Conservation (phyloP, 2,888 invertebrate species). For the Zygothrica quintamaculata region DNA sequence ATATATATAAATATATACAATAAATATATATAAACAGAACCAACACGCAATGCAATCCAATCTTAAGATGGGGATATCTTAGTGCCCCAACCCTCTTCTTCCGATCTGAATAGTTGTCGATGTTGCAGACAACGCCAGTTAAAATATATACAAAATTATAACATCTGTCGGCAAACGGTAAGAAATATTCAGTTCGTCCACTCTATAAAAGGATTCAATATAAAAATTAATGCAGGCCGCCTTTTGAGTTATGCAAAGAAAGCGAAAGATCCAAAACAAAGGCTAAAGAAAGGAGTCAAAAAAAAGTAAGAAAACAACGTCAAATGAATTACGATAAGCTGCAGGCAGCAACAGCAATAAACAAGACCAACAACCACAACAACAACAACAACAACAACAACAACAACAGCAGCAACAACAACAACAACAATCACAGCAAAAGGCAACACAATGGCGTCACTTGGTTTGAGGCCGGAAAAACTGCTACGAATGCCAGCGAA, state of each 20-base stretch:
- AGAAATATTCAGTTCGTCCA: slow-evolving; percentile 11
- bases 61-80: too few relatives aligned
- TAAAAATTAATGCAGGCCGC: slow-evolving; percentile 67
- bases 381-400: slow-evolving; percentile 34
- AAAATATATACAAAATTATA: slow-evolving; percentile 5
- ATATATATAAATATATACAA: too few relatives aligned
- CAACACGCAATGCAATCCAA: slow-evolving; percentile 55
- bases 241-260: slow-evolving; percentile 31
- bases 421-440: slow-evolving; percentile 21
- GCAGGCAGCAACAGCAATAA: slow-evolving; percentile 62
- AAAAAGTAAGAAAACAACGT: slow-evolving; percentile 42
- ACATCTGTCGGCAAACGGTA: slow-evolving; percentile 27
- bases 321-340: slow-evolving; percentile 76
- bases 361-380: slow-evolving; percentile 28
- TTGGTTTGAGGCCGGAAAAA: slow-evolving; percentile 14
- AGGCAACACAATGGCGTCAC: slow-evolving; percentile 44
- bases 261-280: slow-evolving; percentile 13
- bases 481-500: slow-evolving; percentile 35
- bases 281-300: neutral
- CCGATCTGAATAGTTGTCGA: neutral
- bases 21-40: slow-evolving; percentile 32
- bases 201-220: slow-evolving; percentile 71
- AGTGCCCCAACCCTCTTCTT: too few relatives aligned
- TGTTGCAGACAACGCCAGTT: neutral
- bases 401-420: slow-evolving; percentile 51